phyloP scores from a whole-genome alignment of 1,140 invertebrate genomes.

The Batillaria attramentaria region DNA sequence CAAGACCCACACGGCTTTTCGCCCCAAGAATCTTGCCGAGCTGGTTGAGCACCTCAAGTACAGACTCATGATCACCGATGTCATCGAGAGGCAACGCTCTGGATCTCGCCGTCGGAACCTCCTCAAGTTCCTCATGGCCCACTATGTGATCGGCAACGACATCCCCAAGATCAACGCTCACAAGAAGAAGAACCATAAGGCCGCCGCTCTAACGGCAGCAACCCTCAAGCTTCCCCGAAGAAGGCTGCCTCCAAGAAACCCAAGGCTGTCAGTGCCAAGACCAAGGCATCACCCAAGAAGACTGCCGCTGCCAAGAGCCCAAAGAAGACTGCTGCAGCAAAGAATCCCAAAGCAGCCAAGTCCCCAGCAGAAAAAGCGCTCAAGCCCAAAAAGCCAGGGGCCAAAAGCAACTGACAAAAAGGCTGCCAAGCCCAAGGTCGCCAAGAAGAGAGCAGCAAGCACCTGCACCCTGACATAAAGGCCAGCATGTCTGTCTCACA shows the following conservation, averaged over 20 bases:
- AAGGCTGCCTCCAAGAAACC: constrained; percentile 28
- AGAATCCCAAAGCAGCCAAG: constrained; percentile 29
- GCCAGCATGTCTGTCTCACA: background rate
- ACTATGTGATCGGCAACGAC: constrained; percentile 62
- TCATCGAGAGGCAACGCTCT: constrained; percentile 1
- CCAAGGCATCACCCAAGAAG: constrained; percentile 33
- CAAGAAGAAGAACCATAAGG: constrained; percentile 46
- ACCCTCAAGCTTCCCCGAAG: constrained; percentile 39
- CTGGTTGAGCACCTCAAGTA: constrained; percentile 28
- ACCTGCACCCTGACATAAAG: too few relatives aligned
- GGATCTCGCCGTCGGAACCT: constrained; percentile 59
- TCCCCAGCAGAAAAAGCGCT: constrained; percentile 19
- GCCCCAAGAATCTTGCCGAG: constrained; percentile 38
- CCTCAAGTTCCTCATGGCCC: constrained; percentile 62
- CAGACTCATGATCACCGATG: constrained; percentile 28
- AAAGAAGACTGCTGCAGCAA: constrained; percentile 4
- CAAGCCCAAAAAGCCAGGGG: constrained; percentile 43
- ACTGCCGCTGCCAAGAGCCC: constrained; percentile 32
- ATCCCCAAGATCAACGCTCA: constrained; percentile 33
- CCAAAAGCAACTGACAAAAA: constrained; percentile 40
- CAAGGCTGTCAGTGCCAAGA: constrained; percentile 33
- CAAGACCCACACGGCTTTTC: constrained; percentile 26
- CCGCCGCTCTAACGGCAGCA: too few relatives aligned
- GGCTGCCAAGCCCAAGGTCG: constrained; percentile 36
- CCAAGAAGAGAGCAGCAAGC: too few relatives aligned